Evolutionary conservation across 1,140 invertebrate species (phyloP), one percentile per base, ranked within the genome.

Genomic region (Drepana arcuata): DNA sequence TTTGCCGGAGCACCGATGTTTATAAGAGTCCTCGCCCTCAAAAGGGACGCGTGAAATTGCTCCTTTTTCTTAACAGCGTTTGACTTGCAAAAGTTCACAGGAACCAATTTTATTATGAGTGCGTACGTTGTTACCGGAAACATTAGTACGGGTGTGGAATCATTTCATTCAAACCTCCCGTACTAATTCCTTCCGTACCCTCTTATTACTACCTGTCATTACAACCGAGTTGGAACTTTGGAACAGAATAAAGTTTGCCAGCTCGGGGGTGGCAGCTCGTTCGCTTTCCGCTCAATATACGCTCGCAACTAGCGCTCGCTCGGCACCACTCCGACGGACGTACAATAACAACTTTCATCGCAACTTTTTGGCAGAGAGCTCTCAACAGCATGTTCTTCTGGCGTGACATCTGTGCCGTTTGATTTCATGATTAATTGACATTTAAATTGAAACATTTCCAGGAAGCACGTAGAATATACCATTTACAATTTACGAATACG

Each of bases 251-350:
- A 38, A 46, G 38, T 51, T 46, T 37, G 42, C 34, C 30, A 41
- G 37, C 29, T 34, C 24, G 32, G 29, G 16, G 26, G 15, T 30
- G 25, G 23, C 24, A 10, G 24, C 6, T 37, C 35, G 25, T 14
- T 26, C 36, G 36, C 50, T 48, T 59, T 58, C 41, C 48, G 51
- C 55, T 44, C 55, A 55, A 63, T 59, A 55, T 55, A 52, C 33
- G 49, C 35, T 41, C 16, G 43, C 37, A 41, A 34, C 25, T 31
- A 24, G 30, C 37, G 16, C 9, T 18, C 26, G 16, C 24, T 23
- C 27, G 31, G 25, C 31, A 26, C 34, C 23, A 44, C 36, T 15
- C 18, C 32, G 35, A 35, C 27, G 11, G 13, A 38, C 23, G 34
- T 43, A 52, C 45, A 57, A 53, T 58, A 50, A 50, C 35, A 54